Base-by-base conservation (phyloP, 2,113 vertebrate species). In the Catharus bicknelli region DNA sequence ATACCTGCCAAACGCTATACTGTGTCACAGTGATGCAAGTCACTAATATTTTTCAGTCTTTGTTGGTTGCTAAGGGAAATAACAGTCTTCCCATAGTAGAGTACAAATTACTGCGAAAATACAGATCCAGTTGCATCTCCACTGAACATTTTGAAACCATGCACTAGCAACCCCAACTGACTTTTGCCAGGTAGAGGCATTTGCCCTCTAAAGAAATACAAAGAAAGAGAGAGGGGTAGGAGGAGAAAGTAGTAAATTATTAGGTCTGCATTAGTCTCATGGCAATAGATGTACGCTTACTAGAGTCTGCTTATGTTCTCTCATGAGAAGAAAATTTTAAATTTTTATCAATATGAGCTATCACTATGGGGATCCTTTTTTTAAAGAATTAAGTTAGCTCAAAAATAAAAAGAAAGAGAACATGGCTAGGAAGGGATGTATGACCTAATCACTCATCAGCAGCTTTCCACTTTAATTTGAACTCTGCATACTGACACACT, bases 1-100 rank as follows among this genome's bases (percentile, higher is more conserved):
- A 97, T 96, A 98, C 96, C 95, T 98, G 97, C 97, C 94, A 97
- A 98, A 97, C 86, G 96, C 95, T 97, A 96, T 97, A 96, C 96
- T 93, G 72, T 98, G 92, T 97, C 97, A 94, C 21, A 50, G 96
- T 97, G 97, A 97, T 97, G 90, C 93, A 97, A 97, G 88, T 97
- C 97, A 98, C 97, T 97, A 95, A 90, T 94, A 96, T 95, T 96
- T 97, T 96, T 95, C 94, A 95, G 95, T 97, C 97, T 97, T 97
- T 97, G 96, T 96, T 97, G 94, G 97, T 97, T 90, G 96, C 97
- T 97, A 97, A 96, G 97, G 97, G 97, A 97, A 97, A 86, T 94
- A 95, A 97, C 89, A 96, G 82, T 94, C 95, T 97, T 98, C 95
- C 97, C 96, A 86, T 75, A 95, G 23, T 97, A 97, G 83, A 93